Base-by-base conservation (phyloP, 1,140 invertebrate genomes). In the Pararge aegeria region DNA sequence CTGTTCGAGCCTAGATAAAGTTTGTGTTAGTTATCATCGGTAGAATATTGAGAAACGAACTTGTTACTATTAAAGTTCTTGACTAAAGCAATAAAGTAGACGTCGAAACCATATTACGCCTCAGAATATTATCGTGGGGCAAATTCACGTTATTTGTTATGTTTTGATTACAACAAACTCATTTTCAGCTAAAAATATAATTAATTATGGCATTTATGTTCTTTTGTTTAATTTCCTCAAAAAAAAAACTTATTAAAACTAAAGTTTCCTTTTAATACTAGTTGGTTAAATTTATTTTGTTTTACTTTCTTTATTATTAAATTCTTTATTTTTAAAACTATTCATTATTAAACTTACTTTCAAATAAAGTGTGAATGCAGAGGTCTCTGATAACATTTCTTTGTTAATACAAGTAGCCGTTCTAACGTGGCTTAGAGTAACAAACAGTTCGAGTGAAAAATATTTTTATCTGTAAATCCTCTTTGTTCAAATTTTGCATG, bases 21-120 rank as follows among this genome's bases (percentile, higher is more conserved):
- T 55, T 24, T 19, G 24, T 27, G 18, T 46, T 44, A 44, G 40
- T 30, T 13, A 46, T 46, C 18, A 42, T 21, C n/a, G 38, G 46
- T 44, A 40, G 5, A 42, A 46, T 46, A 44, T 55, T 30, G 24
- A 55, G 53, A 13, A 46, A 46, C 40, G 13, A 15, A 42, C 34
- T 40, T 20, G 19, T 24, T 40, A 40, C 18, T 5, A 24, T 5
- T 27, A 13, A 24, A 54, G 52, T 54, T 52, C 19, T 44, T 55
- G 53, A 55, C 46, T 29, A 46, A 46, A 24, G 30, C 46, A 16
- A 46, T 55, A 46, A 16, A 55, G 46, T 29, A 15, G 40, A 9
- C 53, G 53, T 46, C 40, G 13, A 44, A 12, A 30, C 16, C 42
- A 12, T 10, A 42, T 18, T 19, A 19, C 12, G 38, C 5, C 13